A percentile compares a stretch with the other conserved stretches of the same genome.
Conservation (phyloP, 2,113 vertebrate genomes). For the Caranx ignobilis region DNA sequence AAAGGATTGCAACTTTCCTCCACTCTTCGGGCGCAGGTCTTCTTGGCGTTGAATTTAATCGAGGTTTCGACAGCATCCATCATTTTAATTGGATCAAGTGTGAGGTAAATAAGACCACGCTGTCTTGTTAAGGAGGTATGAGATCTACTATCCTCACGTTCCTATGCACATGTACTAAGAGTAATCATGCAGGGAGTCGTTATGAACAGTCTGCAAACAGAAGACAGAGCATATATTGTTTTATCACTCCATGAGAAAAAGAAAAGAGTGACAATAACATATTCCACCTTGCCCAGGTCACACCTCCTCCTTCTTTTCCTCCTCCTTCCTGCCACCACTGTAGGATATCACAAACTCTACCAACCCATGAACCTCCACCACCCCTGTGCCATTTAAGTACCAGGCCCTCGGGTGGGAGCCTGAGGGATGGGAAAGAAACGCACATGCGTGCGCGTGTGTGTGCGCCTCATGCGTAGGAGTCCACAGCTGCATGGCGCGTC, state of each 20-base stretch:
- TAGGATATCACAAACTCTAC: constrained; percentile 24
- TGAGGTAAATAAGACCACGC: constrained; percentile 43
- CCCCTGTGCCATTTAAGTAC: constrained; percentile 50
- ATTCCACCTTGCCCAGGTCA: constrained; percentile 12
- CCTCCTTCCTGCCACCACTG: constrained; percentile 27
- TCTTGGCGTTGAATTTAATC: constrained; percentile 25
- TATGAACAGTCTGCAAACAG: not conserved
- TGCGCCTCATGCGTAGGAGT: constrained; percentile 64
- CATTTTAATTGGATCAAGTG: constrained; percentile 61
- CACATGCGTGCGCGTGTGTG: constrained; percentile 12
- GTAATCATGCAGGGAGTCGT: not conserved
- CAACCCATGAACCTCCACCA: constrained; percentile 43
- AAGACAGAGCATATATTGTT: not conserved
- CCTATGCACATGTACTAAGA: constrained; percentile 12
- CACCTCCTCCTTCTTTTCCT: constrained; percentile 23
- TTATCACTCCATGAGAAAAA: constrained; percentile 6
- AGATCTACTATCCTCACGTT: not conserved
- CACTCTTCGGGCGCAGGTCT: constrained; percentile 8
- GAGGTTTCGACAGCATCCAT: constrained; percentile 51
- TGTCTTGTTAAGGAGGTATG: constrained; percentile 41
- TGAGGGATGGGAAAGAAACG: constrained; percentile 47
- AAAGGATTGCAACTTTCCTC: constrained; percentile 26
- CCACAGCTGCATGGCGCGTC: constrained; percentile 74
- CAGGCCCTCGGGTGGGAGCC: constrained; percentile 63
- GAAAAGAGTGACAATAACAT: constrained; percentile 10